These are phyloP conservation scores for Drosophila mayri DNA, from an alignment of 1,140 invertebrate species.

Conservation along the genomic window DNA sequence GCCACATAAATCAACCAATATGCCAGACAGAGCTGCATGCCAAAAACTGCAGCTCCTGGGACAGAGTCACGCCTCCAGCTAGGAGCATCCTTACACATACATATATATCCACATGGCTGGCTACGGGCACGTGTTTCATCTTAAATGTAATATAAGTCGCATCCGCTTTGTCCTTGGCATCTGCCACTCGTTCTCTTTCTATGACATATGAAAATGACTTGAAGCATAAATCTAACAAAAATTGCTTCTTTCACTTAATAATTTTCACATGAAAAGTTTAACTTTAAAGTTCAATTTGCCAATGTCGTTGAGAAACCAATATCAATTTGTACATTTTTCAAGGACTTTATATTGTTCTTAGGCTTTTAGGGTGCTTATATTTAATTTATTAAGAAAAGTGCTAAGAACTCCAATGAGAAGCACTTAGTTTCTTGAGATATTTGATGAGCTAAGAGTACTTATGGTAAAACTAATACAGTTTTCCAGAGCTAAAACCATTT, in stretches of 20 bases:
- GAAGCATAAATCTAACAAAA: slow-evolving; percentile 58
- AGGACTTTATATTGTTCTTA: slow-evolving; percentile 8
- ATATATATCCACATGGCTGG: slow-evolving; percentile 20
- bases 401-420: not conserved
- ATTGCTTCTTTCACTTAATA: slow-evolving; percentile 41
- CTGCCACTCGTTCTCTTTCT: slow-evolving; percentile 11
- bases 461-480: no score
- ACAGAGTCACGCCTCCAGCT: slow-evolving; percentile 14
- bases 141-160: slow-evolving; percentile 68
- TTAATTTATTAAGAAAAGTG: not conserved
- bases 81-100: not conserved
- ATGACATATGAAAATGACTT: slow-evolving; percentile 56
- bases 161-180: slow-evolving; percentile 54
- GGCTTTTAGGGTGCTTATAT: not conserved
- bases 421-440: not conserved
- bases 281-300: slow-evolving; percentile 69
- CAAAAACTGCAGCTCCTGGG: slow-evolving; percentile 31
- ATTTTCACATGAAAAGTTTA: slow-evolving; percentile 39
- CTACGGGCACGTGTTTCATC: slow-evolving; percentile 71
- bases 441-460: not conserved
- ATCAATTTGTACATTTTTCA: slow-evolving; percentile 5
- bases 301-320: slow-evolving; percentile 25
- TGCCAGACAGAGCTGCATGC: slow-evolving; percentile 59
- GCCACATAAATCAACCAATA: slow-evolving; percentile 81
- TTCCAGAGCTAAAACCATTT: not conserved